Conservation (phyloP, 1,140 invertebrate genomes). For the Drosophila miranda region DNA sequence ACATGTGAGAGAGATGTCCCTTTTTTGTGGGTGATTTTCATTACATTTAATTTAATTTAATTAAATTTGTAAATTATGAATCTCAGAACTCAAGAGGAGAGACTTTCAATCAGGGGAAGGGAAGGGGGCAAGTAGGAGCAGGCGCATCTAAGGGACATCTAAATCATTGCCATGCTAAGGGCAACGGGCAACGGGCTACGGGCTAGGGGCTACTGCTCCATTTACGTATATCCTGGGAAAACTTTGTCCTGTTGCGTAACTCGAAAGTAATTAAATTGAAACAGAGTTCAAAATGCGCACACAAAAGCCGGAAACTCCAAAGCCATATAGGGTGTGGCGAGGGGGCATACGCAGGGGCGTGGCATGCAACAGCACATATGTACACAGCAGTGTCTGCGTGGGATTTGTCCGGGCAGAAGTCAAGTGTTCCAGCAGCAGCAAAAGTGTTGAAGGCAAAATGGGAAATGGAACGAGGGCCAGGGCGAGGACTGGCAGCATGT, state of each 20-base stretch:
- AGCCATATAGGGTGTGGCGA: background rate
- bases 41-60: constrained; percentile 34
- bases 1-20: constrained; percentile 7
- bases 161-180: constrained; percentile 11
- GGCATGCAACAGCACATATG: constrained; percentile 29
- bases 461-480: constrained; percentile 26
- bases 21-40: constrained; percentile 1
- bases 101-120: background rate
- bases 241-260: constrained; percentile 73
- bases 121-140: too few species aligned
- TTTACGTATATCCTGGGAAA: constrained; percentile 37
- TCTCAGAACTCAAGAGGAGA: constrained; percentile 26
- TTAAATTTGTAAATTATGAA: constrained; percentile 74
- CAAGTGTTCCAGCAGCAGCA: constrained; percentile 57
- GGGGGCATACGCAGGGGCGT: constrained; percentile 20
- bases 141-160: constrained; percentile 19
- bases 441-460: constrained; percentile 52
- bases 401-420: constrained; percentile 65
- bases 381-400: constrained; percentile 19
- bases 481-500: constrained; percentile 60
- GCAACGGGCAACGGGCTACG: background rate
- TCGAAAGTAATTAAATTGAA: constrained; percentile 78
- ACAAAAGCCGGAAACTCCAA: constrained; percentile 47
- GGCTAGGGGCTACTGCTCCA: constrained; percentile 25
- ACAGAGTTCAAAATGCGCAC: constrained; percentile 66